Evolutionary conservation across 2,888 invertebrate genomes (phyloP), one percentile per base, ranked within the genome.

Genomic region (Drosophila ustulata): DNA sequence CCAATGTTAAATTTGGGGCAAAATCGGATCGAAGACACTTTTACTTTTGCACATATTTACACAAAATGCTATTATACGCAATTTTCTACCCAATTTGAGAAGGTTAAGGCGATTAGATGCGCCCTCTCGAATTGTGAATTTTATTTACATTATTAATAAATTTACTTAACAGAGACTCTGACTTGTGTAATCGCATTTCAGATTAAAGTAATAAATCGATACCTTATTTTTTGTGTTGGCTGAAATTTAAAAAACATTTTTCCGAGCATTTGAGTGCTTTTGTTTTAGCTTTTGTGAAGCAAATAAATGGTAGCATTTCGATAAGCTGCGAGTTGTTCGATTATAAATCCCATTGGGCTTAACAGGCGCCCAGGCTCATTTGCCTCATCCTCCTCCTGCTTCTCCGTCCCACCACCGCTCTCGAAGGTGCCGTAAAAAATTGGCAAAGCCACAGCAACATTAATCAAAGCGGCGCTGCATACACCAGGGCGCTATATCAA

Each of bases 341-440:
- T 55, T 57, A 67, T 75, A 76, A 76, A 58, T 71, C 62, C 64
- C 45, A 23, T 18, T 51, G 61, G 64, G 61, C 69, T 78, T 74
- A 78, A 65, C 78, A 62, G 49, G 30, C 50, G 32, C 43, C 61
- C 55, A 13, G 41, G 6, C 49, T 56, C 58, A 70, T 69, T 58
- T 56, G 28, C 55, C 39, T 25, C 43, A 8, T 28, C 18, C 26
- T 41, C 11, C 39, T 62, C 47, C 30, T 46, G n/a, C 5, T 30
- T 7, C 56, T 13, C 11, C 41, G 26, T n/a, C 43, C 41, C 26
- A 39, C 69, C 30, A 6, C 8, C 34, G 34, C 72, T 71, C 88
- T 83, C 88, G 67, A 75, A 83, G 84, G 83, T 86, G 88, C 88
- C 81, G 88, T 88, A 83, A 88, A 88, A 83, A 83, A 86, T 70